Base-by-base conservation (phyloP, 2,888 invertebrate species). In the Aporophyla nigra region DNA sequence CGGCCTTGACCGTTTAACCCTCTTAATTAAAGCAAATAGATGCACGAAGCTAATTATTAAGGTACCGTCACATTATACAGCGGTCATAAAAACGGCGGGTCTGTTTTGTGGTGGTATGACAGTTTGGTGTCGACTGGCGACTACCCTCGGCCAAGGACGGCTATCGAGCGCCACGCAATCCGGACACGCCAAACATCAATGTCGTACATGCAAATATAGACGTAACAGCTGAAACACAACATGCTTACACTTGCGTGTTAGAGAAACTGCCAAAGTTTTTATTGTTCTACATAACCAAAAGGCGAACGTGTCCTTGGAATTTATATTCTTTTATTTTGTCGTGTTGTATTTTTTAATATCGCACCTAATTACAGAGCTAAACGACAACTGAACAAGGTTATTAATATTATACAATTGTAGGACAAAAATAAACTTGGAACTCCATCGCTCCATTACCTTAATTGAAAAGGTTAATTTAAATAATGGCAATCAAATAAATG, bases 1-100 rank as follows among this genome's bases (percentile, higher is more conserved):
- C 91, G 83, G 74, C 90, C 89, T 89, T 88, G 88, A 86, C 80
- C 85, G 80, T 85, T 81, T 78, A 77, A 74, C 81, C 80, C 61
- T 75, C 84, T 82, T 89, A 90, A 91, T 90, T 90, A 90, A 90
- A 88, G 82, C 84, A 90, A 91, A 92, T 88, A 90, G 84, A 92
- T 89, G 86, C 89, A 89, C 87, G 87, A 89, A 87, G 74, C 84
- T 90, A 90, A 91, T 92, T 89, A 91, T 89, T 88, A 87, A 86
- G 78, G 78, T 76, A 81, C 72, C 79, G 73, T 72, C 69, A 81
- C 54, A 78, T 80, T 78, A 76, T 74, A 78, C 62, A 61, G 63
- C 51, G 78, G 80, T 79, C 71, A 72, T 86, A 86, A 84, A 87
- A 84, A 79, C 51, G 59, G 16, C 40, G 66, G 65, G 71, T 66